A percentile compares a stretch with the other conserved stretches of the same genome.
phyloP scores from a whole-genome alignment of 1,140 invertebrate species.

The Eubasilissa regina region DNA sequence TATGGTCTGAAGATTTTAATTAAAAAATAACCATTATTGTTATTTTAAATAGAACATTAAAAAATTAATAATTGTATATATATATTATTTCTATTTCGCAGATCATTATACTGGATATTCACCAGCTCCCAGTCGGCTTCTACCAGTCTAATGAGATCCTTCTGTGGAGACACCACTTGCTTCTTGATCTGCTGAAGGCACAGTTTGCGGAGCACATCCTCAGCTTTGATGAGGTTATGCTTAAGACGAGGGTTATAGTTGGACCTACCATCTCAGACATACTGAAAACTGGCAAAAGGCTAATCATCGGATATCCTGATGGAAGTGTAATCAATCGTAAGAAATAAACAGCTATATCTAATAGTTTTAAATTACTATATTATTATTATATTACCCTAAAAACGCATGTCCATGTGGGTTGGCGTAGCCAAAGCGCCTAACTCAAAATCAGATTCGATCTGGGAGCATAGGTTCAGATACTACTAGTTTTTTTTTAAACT shows the following conservation, averaged over 20 bases:
- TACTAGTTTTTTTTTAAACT: no score
- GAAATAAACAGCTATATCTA: no score
- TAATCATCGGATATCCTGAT: constrained; percentile 80
- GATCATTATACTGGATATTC: constrained; percentile 81
- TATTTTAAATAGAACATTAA: no score
- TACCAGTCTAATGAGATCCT: constrained; percentile 69
- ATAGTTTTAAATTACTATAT: no score
- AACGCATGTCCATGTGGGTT: no score
- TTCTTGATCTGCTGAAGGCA: constrained; percentile 75
- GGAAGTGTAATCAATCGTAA: constrained; percentile 73
- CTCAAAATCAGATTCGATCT: no score
- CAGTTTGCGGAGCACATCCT: constrained; percentile 74
- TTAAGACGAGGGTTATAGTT: constrained; percentile 64
- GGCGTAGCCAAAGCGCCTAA: no score
- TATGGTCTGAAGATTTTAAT: no score
- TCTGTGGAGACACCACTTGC: constrained; percentile 71
- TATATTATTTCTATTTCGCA: constrained; percentile 51
- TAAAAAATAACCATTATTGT: not conserved
- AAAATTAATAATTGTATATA: no score
- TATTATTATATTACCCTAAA: no score
- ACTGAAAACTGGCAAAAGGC: constrained; percentile 74
- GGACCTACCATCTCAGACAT: constrained; percentile 77
- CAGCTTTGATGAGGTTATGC: constrained; percentile 67
- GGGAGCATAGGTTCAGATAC: no score
- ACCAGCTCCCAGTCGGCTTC: constrained; percentile 81